phyloP scores from a whole-genome alignment of 2,888 invertebrate species.

The Drosophila hawaiiensis region DNA sequence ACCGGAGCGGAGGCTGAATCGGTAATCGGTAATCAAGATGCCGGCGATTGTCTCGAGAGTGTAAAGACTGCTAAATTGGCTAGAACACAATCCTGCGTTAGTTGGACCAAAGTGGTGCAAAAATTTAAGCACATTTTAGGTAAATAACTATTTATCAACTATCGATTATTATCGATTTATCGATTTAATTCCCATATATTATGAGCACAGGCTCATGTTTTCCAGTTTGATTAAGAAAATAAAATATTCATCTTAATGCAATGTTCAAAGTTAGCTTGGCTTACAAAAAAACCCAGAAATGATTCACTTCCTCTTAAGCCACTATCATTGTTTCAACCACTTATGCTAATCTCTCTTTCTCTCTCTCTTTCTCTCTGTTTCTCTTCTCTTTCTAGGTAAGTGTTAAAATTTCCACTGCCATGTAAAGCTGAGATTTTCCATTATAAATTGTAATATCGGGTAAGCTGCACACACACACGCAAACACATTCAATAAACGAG shows the following conservation, averaged over 20 bases:
- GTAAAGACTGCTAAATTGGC: slow-evolving; percentile 70
- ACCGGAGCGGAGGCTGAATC: slow-evolving; percentile 70
- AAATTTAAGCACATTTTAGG: slow-evolving; percentile 83
- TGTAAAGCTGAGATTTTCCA: not conserved
- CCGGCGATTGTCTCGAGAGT: slow-evolving; percentile 53
- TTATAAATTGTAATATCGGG: slow-evolving; percentile 32
- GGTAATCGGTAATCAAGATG: slow-evolving; percentile 24
- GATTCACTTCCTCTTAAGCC: not conserved
- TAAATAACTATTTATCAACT: slow-evolving; percentile 54
- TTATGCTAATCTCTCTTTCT: slow-evolving; percentile 6
- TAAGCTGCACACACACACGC: slow-evolving; percentile 53
- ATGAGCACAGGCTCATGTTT: no score
- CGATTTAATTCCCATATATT: not conserved
- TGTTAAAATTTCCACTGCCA: slow-evolving; percentile 24
- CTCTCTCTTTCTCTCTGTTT: slow-evolving; percentile 10
- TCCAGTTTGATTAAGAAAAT: not conserved
- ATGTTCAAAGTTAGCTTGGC: slow-evolving; percentile 14
- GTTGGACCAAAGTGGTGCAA: slow-evolving; percentile 84
- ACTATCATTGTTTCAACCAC: not conserved
- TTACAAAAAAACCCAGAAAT: slow-evolving; percentile 2
- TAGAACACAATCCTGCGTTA: slow-evolving; percentile 83
- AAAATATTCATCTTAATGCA: not conserved
- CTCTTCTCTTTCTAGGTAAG: slow-evolving; percentile 70
- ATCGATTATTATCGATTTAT: slow-evolving; percentile 5
- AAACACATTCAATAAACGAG: slow-evolving; percentile 1